These are phyloP conservation scores for Asobara japonica DNA, from an alignment of 1,140 invertebrate genomes.

Conservation along the genomic window DNA sequence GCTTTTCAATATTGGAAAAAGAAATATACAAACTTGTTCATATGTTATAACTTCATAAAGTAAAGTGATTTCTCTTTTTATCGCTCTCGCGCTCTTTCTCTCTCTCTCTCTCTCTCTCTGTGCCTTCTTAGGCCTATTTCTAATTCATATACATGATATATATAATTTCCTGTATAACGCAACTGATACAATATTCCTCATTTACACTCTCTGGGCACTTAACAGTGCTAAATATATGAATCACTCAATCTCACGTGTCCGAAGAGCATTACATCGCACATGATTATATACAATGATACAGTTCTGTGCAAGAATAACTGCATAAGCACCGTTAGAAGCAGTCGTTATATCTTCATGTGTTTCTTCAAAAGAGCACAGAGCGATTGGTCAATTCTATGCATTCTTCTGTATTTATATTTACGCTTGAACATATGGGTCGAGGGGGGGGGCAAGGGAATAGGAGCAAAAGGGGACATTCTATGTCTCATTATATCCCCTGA, in stretches of 20 bases:
- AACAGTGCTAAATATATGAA: background rate
- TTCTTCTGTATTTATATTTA: too few species aligned
- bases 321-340: background rate
- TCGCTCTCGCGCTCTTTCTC: background rate
- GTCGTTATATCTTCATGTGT: too few species aligned
- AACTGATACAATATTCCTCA: constrained; percentile 9
- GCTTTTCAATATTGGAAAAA: too few species aligned
- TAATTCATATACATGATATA: constrained; percentile 8
- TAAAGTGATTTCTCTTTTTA: too few species aligned
- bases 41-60: too few species aligned
- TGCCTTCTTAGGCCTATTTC: background rate
- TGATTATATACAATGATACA: constrained; percentile 1
- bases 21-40: too few species aligned
- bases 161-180: background rate
- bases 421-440: too few species aligned
- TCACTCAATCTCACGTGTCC: background rate
- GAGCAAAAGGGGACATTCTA: too few species aligned
- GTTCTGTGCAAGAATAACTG: background rate
- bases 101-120: background rate
- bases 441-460: too few species aligned
- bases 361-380: too few species aligned
- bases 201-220: background rate
- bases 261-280: background rate
- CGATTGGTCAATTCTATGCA: too few species aligned
- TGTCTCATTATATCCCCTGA: too few species aligned